A percentile compares a stretch with the other conserved stretches of the same genome.
Conservation (phyloP, 92 coral and sea anemone species). For the Epizoanthus scotinus region DNA sequence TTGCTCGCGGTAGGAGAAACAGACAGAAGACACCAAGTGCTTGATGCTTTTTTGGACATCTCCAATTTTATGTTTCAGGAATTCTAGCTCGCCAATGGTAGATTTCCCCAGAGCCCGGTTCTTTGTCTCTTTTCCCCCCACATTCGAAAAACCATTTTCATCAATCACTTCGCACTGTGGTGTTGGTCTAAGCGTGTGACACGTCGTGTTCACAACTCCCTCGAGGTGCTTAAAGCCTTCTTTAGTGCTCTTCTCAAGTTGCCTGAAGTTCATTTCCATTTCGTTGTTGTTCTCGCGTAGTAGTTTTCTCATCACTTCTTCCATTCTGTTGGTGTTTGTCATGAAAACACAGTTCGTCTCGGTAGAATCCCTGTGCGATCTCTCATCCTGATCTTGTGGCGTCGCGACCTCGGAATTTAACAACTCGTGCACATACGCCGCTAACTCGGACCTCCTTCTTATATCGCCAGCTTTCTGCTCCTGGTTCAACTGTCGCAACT, state of each 20-base stretch:
- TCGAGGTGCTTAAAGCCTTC: no score
- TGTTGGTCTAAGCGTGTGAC: neutral
- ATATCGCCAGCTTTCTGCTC: constrained; percentile 26
- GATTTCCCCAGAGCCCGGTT: constrained; percentile 49
- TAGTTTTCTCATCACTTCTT: constrained; percentile 17
- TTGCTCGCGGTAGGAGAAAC: constrained; percentile 50
- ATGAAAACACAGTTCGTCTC: neutral
- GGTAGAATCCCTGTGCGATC: neutral
- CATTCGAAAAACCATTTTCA: constrained; percentile 10
- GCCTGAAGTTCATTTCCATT: constrained; percentile 1
- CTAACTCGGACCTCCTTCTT: constrained; percentile 33
- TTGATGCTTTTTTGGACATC: constrained; percentile 75
- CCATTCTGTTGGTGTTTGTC: constrained; percentile 4
- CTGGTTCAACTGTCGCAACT: constrained; percentile 9
- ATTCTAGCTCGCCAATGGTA: constrained; percentile 81
- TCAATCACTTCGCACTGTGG: neutral
- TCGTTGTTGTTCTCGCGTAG: constrained; percentile 28
- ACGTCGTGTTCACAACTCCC: no score
- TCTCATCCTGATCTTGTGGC: constrained; percentile 5
- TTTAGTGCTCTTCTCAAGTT: neutral
- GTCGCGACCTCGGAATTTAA: neutral
- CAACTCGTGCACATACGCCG: constrained; percentile 11
- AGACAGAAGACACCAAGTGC: constrained; percentile 62
- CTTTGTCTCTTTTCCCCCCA: constrained; percentile 34
- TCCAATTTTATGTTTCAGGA: constrained; percentile 61